phyloP scores from a whole-genome alignment of 2,888 invertebrate species.

The Heliconius charithonia region DNA sequence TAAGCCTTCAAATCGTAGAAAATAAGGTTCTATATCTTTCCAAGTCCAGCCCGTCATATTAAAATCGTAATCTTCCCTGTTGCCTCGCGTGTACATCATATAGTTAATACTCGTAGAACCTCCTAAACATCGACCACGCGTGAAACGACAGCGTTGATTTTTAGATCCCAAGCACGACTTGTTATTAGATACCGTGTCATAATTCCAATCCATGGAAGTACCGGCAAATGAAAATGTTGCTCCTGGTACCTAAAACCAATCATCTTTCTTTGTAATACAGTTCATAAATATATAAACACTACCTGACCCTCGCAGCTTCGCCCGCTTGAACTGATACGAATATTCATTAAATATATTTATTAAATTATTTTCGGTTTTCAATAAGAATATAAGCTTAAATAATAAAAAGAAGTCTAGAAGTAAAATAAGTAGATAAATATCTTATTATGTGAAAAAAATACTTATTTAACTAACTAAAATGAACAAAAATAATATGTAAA shows the following conservation, averaged over 20 bases:
- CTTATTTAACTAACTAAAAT: too few relatives aligned
- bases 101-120: conserved; percentile 71
- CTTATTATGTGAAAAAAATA: too few relatives aligned
- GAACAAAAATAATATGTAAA: too few relatives aligned
- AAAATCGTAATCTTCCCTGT: conserved; percentile 59
- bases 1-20: conserved; percentile 64
- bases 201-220: conserved; percentile 61
- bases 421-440: too few relatives aligned
- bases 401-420: too few relatives aligned
- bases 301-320: too few relatives aligned
- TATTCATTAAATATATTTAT: too few relatives aligned
- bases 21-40: conserved; percentile 64
- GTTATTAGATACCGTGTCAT: conserved; percentile 61
- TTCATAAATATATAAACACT: too few relatives aligned
- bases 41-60: conserved; percentile 63
- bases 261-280: too few relatives aligned
- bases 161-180: conserved; percentile 61
- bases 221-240: conserved; percentile 54
- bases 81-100: conserved; percentile 70
- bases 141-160: conserved; percentile 57
- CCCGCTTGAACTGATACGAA: too few relatives aligned
- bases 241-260: conserved; percentile 58
- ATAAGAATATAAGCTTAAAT: too few relatives aligned
- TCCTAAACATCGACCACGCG: conserved; percentile 67
- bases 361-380: too few relatives aligned